Conservation (phyloP, 2,113 vertebrate species). For the Mustela nigripes region DNA sequence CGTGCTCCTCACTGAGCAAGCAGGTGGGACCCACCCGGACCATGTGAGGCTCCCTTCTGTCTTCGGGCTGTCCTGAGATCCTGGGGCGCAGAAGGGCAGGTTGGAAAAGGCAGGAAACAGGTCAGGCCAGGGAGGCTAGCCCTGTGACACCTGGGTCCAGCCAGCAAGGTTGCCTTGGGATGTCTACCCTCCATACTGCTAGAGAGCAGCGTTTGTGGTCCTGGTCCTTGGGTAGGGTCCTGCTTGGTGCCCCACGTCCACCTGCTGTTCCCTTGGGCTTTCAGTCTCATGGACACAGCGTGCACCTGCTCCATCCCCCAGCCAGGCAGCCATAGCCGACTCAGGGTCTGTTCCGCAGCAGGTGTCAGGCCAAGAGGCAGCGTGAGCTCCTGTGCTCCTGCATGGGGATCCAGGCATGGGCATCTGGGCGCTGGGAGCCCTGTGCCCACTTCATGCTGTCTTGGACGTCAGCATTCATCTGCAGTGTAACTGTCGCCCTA, state of each 20-base stretch:
- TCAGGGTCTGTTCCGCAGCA: too few relatives aligned
- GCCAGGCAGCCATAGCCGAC: background rate
- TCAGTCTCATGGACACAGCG: rapidly evolving
- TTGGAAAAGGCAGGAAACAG: too few relatives aligned
- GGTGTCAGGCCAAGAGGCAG: background rate
- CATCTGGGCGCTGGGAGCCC: background rate
- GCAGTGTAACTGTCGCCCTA: background rate
- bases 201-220: too few relatives aligned
- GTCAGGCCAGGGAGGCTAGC: too few relatives aligned
- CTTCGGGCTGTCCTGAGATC: background rate
- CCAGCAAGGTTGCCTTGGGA: too few relatives aligned
- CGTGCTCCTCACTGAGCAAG: too few relatives aligned
- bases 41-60: background rate
- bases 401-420: rapidly evolving
- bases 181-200: too few relatives aligned
- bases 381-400: background rate
- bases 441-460: background rate
- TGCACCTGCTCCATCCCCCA: background rate
- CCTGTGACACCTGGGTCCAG: too few relatives aligned
- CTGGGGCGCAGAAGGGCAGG: background rate
- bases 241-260: too few relatives aligned
- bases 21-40: too few relatives aligned
- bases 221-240: too few relatives aligned
- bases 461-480: background rate
- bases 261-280: background rate